Evolutionary conservation across 1,140 invertebrate genomes (phyloP), one percentile per base, ranked within the genome.

Genomic region (Drosophila asahinai): DNA sequence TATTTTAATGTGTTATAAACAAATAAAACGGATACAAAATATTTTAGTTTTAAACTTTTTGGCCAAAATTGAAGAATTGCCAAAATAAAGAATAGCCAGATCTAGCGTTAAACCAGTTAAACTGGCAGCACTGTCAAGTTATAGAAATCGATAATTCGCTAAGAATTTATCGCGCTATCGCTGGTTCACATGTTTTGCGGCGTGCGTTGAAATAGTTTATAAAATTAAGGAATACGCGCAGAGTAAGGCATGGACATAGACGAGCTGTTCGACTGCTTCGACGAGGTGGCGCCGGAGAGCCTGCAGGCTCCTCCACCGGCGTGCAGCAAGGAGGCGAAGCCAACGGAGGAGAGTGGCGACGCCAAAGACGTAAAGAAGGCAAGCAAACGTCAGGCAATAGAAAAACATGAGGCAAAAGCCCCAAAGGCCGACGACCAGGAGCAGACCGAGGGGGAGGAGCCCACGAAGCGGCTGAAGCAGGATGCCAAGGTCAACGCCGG

Each of bases 261-360:
- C 15, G 92, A 93, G n/a, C 30, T 93, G 25, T 93, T 93, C 49
- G 75, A 83, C 48, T 91, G 91, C 51, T 93, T 93, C 33, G 71
- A 91, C 27, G 91, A 92, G 27, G 80, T 57, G 40, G 62, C 77
- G 27, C 48, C 77, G 4, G 58, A 80, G 17, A 80, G 76, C 47
- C 22, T 63, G 0, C 54, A 57, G 52, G 36, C 36, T 11, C 71
- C 76, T 2, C 27, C 66, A 1, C 36, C 63, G 1, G 25, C 30
- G 11, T n/a, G 27, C 15, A 54, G 11, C n/a, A 52, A 36, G n/a
- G 63, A 54, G 5, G 17, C 48, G 17, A 48, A 65, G 40, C 22
- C 67, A 1, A 14, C 40, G 12, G 17, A 27, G 40, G 65, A 43
- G 42, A 55, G 11, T 30, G 36, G 54, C 38, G n/a, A 14, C 49